phyloP scores from a whole-genome alignment of 2,888 invertebrate species.

The Ophion slaviceki region DNA sequence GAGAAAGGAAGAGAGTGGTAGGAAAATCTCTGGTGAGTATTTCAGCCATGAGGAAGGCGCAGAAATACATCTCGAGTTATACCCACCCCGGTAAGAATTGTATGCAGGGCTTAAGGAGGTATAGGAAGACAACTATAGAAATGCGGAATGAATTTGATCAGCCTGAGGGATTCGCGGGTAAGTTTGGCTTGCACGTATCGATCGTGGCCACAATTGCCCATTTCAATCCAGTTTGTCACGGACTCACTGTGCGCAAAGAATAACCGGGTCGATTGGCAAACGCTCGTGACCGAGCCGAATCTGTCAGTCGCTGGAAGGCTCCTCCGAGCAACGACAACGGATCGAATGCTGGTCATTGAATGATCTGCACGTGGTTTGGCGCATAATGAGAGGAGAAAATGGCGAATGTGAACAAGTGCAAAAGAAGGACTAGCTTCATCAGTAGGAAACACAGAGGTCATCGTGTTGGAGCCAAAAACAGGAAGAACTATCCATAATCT shows the following conservation, averaged over 20 bases:
- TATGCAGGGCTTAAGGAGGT: slow-evolving; percentile 26
- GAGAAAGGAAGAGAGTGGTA: slow-evolving; percentile 17
- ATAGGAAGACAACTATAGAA: slow-evolving; percentile 47
- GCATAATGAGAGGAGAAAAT: no score
- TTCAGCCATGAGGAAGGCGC: neutral
- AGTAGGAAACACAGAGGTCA: no score
- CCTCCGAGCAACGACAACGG: neutral
- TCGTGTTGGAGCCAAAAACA: no score
- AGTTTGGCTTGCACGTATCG: slow-evolving; percentile 33
- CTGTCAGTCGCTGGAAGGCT: neutral
- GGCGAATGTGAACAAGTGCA: no score
- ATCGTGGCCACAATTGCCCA: slow-evolving; percentile 16
- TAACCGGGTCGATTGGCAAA: neutral
- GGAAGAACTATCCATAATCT: no score
- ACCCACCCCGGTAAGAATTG: slow-evolving; percentile 21
- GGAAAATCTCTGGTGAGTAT: neutral
- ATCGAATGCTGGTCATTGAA: neutral
- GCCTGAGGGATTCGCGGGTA: slow-evolving; percentile 19
- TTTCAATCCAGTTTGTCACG: neutral
- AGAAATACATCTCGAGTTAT: slow-evolving; percentile 16
- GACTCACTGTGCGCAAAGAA: neutral
- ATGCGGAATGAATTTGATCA: slow-evolving; percentile 46
- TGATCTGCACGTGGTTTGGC: no score
- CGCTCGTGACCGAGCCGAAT: neutral
- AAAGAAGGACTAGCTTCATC: no score